Evolutionary conservation across 1,140 invertebrate species (phyloP).

Genomic region (Heterodera carotae): DNA sequence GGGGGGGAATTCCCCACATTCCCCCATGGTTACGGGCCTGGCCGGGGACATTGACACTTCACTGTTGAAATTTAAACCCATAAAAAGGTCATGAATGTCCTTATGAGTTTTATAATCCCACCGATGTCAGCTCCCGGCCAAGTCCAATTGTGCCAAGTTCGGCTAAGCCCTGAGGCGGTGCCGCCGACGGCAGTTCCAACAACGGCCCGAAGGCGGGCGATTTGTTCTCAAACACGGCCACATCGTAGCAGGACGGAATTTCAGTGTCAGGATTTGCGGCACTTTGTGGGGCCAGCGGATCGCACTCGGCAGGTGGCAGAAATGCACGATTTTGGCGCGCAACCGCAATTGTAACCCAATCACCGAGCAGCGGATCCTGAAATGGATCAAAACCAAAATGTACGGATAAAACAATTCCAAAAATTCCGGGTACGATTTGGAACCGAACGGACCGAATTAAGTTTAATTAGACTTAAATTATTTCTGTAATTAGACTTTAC

Average conservation of each 20-base stretch:
- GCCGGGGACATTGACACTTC: too few relatives aligned
- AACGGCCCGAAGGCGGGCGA: background rate
- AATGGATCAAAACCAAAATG: background rate
- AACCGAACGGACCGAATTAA: too few relatives aligned
- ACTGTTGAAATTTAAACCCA: too few relatives aligned
- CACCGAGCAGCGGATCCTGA: background rate
- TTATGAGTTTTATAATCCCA: too few relatives aligned
- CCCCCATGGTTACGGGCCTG: too few relatives aligned
- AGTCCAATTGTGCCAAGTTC: conserved; percentile 5
- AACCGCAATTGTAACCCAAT: background rate
- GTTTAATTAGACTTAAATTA: too few relatives aligned
- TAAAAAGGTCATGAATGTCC: too few relatives aligned
- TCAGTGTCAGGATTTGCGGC: background rate
- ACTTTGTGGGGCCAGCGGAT: background rate
- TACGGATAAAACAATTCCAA: too few relatives aligned
- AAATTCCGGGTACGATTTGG: too few relatives aligned
- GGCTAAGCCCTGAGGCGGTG: background rate
- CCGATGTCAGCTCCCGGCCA: background rate
- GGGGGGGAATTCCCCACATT: too few relatives aligned
- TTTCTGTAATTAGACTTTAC: too few relatives aligned
- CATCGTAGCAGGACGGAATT: background rate
- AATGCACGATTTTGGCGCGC: background rate
- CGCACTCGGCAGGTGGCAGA: background rate
- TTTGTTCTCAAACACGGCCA: background rate
- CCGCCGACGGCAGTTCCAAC: background rate